phyloP scores from a whole-genome alignment of 35 echinoderm and acorn worm species.

The Heliocidaris tuberculata region DNA sequence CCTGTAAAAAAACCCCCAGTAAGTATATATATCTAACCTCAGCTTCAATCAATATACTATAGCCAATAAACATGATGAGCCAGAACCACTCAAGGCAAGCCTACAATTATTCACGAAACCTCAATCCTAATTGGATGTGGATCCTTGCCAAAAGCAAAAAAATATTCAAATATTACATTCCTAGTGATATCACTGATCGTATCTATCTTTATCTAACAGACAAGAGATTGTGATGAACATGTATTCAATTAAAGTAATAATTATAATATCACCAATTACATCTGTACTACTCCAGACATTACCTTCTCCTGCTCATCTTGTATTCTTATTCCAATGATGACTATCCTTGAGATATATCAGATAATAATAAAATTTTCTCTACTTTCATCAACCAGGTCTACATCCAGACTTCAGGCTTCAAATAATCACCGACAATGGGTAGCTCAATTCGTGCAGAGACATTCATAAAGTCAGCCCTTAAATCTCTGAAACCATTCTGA shows the following conservation, averaged over 20 bases:
- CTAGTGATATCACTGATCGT: neutral
- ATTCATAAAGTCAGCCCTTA: neutral
- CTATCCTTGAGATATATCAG: neutral
- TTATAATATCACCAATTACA: no score
- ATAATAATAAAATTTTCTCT: neutral
- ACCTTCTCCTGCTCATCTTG: neutral
- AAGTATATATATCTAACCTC: no score
- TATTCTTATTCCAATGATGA: neutral
- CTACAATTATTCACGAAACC: neutral
- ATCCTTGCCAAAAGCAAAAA: neutral
- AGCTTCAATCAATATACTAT: neutral
- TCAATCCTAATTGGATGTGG: neutral
- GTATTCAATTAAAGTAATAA: no score
- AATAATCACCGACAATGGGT: neutral
- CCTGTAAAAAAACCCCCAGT: no score
- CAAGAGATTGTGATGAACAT: neutral
- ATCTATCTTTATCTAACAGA: neutral
- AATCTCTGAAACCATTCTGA: neutral
- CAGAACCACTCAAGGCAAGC: neutral
- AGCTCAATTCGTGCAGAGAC: neutral
- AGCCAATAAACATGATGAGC: neutral
- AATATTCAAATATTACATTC: neutral
- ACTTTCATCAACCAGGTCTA: neutral
- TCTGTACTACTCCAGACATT: no score
- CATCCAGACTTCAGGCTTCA: neutral